Percentiles rank a stretch among this genome's conserved stretches.
phyloP scores from a whole-genome alignment of 2,113 vertebrate species.

The Corynorhinus townsendii region DNA sequence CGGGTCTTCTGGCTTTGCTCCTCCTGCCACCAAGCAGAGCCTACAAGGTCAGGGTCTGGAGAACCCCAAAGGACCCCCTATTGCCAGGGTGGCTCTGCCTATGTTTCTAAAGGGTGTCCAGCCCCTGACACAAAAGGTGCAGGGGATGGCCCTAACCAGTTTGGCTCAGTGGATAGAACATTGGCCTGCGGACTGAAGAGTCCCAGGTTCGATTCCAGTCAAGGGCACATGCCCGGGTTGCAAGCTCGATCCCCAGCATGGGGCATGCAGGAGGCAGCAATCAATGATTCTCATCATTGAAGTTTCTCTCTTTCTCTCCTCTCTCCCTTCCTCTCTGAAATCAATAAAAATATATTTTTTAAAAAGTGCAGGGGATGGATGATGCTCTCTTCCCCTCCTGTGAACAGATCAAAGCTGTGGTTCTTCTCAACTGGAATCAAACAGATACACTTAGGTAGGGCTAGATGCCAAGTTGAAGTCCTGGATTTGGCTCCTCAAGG shows the following conservation, averaged over 20 bases:
- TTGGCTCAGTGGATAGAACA: too few species aligned
- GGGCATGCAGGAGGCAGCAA: too few species aligned
- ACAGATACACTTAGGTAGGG: background rate
- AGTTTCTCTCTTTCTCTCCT: too few species aligned
- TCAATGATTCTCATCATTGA: too few species aligned
- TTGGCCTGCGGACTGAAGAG: too few species aligned
- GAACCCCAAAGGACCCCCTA: background rate
- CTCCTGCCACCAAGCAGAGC: background rate
- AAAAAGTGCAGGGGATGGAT: background rate
- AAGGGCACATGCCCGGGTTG: too few species aligned
- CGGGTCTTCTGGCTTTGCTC: background rate
- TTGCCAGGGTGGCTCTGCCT: background rate
- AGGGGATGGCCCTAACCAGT: background rate
- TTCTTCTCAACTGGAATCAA: background rate
- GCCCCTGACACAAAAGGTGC: background rate
- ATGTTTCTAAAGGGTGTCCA: background rate
- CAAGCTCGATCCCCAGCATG: too few species aligned
- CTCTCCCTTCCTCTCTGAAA: too few species aligned
- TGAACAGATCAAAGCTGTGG: background rate
- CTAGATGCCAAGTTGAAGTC: background rate
- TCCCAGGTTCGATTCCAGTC: too few species aligned
- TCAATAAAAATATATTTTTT: too few species aligned
- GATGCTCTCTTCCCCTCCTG: background rate
- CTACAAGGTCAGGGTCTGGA: background rate
- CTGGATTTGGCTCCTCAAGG: background rate